Base-by-base conservation (phyloP, 2,888 invertebrate species). In the Sisyra nigra region DNA sequence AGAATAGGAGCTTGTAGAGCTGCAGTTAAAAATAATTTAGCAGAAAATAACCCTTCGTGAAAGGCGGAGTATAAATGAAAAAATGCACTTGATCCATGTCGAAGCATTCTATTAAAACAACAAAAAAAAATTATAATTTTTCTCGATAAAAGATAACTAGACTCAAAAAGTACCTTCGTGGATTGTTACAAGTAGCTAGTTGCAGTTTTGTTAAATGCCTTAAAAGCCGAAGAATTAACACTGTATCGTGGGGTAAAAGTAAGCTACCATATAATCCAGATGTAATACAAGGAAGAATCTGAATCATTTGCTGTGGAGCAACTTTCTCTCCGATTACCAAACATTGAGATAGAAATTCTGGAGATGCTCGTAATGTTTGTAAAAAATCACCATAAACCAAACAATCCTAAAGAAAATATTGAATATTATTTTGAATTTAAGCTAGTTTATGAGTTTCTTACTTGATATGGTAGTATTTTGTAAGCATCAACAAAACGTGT, bases 1-100 rank as follows among this genome's bases (percentile, higher is more conserved):
- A 94, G 84, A 40, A 97, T 82, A 0, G 97, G 93, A 36, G 80
- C 81, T 60, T 92, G 86, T 9, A 97, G 69, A 0, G 93, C 87
- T 1, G 93, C 87, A 2, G 91, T 84, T 15, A 98, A 72, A 65
- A 96, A 97, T 54, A 93, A 76, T 52, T 92, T 85, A 1, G 93
- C 88, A 0, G 92, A 84, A 52, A 88, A 82, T 52, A 93, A 74
- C 1, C 84, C 83, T 55, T 96, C 96, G 41, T 85, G 84, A 56
- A 92, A 83, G 42, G 85, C 78, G 35, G 82, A 80, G 67, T 91
- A 96, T 35, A 94, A 68, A 9, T 80, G 72, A 10, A 86, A 78
- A 56, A 96, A 87, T 3, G 92, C 85, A 56, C 88, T 88, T 4
- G 84, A 83, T 44, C 86, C 86, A 33, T 84, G 76, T 17, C 87